These are phyloP conservation scores for Noctuana brunneofusca DNA, from an alignment of 2,888 invertebrate genomes.

Conservation along the genomic window DNA sequence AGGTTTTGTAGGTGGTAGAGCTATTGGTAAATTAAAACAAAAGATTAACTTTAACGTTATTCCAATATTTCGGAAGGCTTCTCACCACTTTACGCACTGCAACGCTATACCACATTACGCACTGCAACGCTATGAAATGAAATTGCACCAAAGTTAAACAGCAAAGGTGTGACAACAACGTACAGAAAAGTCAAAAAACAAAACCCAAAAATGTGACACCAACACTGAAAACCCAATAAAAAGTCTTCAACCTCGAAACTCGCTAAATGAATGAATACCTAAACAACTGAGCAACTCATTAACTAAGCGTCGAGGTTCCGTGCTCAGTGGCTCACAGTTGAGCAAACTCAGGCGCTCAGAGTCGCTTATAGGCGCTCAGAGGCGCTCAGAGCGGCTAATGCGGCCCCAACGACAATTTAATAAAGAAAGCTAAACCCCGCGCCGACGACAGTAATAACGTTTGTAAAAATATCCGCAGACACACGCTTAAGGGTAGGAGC, in stretches of 20 bases:
- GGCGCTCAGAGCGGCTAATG: slow-evolving; percentile 16
- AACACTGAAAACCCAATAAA: slow-evolving; percentile 1
- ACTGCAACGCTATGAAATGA: too few relatives aligned
- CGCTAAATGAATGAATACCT: slow-evolving; percentile 30
- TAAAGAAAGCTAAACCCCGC: slow-evolving; percentile 67
- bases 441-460: slow-evolving; percentile 67
- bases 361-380: slow-evolving; percentile 1
- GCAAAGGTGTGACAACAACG: too few relatives aligned
- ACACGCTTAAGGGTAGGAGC: slow-evolving; percentile 63
- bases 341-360: slow-evolving; percentile 18
- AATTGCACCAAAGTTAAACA: too few relatives aligned
- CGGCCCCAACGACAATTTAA: slow-evolving; percentile 68
- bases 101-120: too few relatives aligned
- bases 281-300: slow-evolving; percentile 29
- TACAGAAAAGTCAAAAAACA: too few relatives aligned
- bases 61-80: too few relatives aligned
- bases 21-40: too few relatives aligned
- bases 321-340: slow-evolving; percentile 13
- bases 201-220: background rate
- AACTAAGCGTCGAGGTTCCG: slow-evolving; percentile 23
- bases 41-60: too few relatives aligned
- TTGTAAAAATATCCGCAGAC: slow-evolving; percentile 81
- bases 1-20: too few relatives aligned
- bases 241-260: background rate
- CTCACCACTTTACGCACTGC: too few relatives aligned